phyloP scores from a whole-genome alignment of 2,797 vertebrate genomes.

The Sebastes hubbsi region DNA sequence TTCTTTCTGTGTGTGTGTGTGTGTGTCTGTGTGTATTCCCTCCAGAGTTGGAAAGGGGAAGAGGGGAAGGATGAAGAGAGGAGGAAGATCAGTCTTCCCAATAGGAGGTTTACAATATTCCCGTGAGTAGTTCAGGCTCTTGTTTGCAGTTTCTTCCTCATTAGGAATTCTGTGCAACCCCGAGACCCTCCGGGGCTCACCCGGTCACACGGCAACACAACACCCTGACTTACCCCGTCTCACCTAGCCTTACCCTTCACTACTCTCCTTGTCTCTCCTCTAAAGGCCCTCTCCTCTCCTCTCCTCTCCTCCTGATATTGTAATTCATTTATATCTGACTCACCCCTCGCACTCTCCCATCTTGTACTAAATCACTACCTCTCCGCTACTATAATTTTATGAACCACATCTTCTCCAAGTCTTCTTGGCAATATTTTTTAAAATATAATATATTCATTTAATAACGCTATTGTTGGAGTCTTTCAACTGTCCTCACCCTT shows the following conservation, averaged over 20 bases:
- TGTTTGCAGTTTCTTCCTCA: conserved; percentile 57
- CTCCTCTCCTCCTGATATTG: conserved; percentile 8
- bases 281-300: neutral
- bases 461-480: neutral
- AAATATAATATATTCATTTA: conserved; percentile 7
- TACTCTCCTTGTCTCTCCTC: neutral
- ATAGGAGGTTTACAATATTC: conserved; percentile 45
- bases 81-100: conserved; percentile 32
- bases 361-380: neutral
- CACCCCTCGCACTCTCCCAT: neutral
- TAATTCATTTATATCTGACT: conserved; percentile 19
- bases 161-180: conserved; percentile 64
- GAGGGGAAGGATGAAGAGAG: neutral
- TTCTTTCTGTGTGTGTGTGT: too few relatives aligned
- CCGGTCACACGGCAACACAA: conserved; percentile 50
- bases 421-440: neutral
- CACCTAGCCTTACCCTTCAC: conserved; percentile 11
- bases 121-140: conserved; percentile 40
- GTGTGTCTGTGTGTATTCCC: neutral
- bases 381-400: neutral
- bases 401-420: neutral
- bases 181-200: conserved; percentile 14
- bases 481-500: neutral
- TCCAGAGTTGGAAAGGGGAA: neutral
- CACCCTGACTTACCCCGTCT: conserved; percentile 20